Percentiles rank a stretch among this genome's conserved stretches.
Evolutionary conservation across 2,113 vertebrate genomes (phyloP).

Genomic region (Peromyscus maniculatus): DNA sequence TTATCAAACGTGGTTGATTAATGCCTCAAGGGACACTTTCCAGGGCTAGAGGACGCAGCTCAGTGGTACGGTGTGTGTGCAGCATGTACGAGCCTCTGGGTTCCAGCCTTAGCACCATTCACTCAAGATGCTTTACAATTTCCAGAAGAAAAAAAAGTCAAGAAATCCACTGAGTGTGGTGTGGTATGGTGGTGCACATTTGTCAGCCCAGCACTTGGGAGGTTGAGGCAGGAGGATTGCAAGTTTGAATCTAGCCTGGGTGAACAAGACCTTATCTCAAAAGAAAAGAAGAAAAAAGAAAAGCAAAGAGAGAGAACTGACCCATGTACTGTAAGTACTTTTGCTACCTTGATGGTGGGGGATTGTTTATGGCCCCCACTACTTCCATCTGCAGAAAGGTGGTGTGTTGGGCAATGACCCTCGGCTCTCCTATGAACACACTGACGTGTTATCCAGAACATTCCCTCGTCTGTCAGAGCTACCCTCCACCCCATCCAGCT

Average conservation of each 20-base stretch:
- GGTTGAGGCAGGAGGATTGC: background rate
- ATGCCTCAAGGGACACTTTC: background rate
- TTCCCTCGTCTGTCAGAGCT: background rate
- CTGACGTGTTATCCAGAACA: background rate
- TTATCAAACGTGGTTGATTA: background rate
- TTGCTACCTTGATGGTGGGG: background rate
- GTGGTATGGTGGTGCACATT: background rate
- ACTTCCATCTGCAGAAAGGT: background rate
- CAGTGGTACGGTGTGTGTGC: background rate
- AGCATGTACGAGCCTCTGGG: background rate
- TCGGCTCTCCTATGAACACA: rapidly evolving
- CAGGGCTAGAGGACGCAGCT: background rate
- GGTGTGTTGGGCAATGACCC: background rate
- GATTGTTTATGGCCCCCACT: background rate
- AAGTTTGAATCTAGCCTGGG: background rate
- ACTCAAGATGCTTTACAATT: background rate
- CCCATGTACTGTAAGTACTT: background rate
- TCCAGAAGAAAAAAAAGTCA: background rate
- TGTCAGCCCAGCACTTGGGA: background rate
- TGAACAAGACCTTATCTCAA: background rate
- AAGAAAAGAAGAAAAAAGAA: background rate
- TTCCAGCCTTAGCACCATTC: background rate
- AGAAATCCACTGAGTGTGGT: background rate
- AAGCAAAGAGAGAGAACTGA: background rate
- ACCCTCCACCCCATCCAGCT: background rate